Conservation (phyloP, 2,797 vertebrate genomes). For the Sebastes vulpes region DNA sequence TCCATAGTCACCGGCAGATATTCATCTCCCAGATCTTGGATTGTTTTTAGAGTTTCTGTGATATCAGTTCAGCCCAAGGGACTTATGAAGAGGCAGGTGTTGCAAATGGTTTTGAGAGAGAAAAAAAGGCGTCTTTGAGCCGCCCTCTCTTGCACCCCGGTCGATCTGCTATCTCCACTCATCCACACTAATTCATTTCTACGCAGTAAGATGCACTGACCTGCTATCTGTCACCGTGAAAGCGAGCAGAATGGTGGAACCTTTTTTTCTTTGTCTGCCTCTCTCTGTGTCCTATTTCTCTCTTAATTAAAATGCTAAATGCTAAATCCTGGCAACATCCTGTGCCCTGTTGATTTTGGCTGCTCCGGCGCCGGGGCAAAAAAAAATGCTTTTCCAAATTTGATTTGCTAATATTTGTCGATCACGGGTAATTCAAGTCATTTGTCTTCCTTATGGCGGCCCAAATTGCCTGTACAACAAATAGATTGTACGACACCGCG, state of each 20-base stretch:
- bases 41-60: neutral
- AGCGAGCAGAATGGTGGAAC: conserved; percentile 21
- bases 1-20: conserved; percentile 6
- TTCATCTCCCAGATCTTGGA: conserved; percentile 27
- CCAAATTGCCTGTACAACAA: conserved; percentile 61
- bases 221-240: conserved; percentile 20
- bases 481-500: conserved; percentile 54
- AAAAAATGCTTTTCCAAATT: conserved; percentile 65
- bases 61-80: neutral
- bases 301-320: conserved; percentile 67
- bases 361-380: conserved; percentile 5
- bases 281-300: conserved; percentile 25
- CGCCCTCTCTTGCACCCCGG: neutral
- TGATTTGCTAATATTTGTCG: conserved; percentile 75
- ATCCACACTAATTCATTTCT: conserved; percentile 28
- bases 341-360: conserved; percentile 51
- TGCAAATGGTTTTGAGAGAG: neutral
- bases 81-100: conserved; percentile 3
- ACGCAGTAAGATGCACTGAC: neutral
- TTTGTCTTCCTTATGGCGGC: conserved; percentile 72
- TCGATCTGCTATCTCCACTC: neutral
- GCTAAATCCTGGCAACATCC: conserved; percentile 49
- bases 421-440: conserved; percentile 72
- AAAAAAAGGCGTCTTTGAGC: neutral
- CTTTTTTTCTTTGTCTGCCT: conserved; percentile 20